Conservation (phyloP, 1,140 invertebrate genomes). For the Zaprionus ornatus region DNA sequence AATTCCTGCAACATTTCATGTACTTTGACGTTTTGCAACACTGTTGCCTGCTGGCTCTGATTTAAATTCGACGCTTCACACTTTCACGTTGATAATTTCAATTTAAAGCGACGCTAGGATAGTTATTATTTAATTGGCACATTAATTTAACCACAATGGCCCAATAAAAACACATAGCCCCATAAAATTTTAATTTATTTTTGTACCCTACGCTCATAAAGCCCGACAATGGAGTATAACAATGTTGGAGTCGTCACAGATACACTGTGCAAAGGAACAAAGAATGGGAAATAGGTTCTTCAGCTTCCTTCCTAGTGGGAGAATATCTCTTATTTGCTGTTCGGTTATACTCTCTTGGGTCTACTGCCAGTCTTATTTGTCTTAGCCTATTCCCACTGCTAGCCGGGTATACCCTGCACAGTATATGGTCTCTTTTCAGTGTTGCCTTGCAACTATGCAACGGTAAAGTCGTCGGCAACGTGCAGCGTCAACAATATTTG, state of each 20-base stretch:
- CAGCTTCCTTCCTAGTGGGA: no score
- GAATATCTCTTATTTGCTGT: no score
- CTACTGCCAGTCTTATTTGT: no score
- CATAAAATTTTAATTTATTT: conserved; percentile 50
- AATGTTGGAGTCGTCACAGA: background rate
- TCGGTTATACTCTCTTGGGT: no score
- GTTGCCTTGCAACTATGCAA: background rate
- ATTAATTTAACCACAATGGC: conserved; percentile 52
- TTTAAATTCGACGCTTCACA: background rate
- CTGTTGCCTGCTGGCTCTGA: background rate
- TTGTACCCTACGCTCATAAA: conserved; percentile 13
- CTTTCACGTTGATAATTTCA: background rate
- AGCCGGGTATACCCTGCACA: background rate
- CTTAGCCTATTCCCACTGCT: background rate
- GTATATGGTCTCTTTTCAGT: background rate
- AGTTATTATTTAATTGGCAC: conserved; percentile 58
- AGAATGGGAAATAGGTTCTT: no score
- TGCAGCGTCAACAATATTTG: conserved; percentile 41
- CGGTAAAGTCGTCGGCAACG: conserved; percentile 19
- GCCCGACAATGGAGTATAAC: background rate
- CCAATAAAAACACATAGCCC: conserved; percentile 32
- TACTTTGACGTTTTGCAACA: background rate
- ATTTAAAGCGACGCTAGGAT: conserved; percentile 22
- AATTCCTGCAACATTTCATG: background rate
- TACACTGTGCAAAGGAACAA: no score